Percentiles rank a stretch among this genome's conserved stretches.
Conservation (phyloP, 2,888 invertebrate genomes). For the Eupithecia vulgata region DNA sequence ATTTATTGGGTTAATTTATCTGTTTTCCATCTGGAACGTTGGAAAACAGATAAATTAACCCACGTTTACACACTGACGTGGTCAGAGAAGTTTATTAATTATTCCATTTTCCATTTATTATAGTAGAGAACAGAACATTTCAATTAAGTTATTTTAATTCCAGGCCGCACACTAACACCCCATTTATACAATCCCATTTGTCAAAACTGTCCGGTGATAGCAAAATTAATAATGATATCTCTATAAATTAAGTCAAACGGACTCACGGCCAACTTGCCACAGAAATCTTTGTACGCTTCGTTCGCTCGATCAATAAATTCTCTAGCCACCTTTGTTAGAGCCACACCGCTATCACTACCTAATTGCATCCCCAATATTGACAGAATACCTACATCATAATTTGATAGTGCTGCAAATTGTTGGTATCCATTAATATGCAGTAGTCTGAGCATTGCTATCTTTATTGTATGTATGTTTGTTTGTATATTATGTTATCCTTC, state of each 20-base stretch:
- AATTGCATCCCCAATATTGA: slow-evolving; percentile 33
- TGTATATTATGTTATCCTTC: neutral
- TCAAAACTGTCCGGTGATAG: slow-evolving; percentile 1
- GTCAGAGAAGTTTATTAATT: too few species aligned
- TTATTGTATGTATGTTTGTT: neutral
- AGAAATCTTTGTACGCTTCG: neutral
- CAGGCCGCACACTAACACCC: neutral
- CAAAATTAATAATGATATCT: neutral
- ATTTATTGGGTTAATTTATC: too few species aligned
- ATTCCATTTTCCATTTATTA: neutral
- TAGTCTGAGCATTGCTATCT: neutral
- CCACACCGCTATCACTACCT: slow-evolving; percentile 16
- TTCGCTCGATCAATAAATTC: slow-evolving; percentile 3
- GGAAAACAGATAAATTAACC: too few species aligned
- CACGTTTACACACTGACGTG: neutral
- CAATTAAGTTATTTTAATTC: neutral
- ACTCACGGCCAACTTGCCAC: neutral
- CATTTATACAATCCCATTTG: neutral
- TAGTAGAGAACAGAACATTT: neutral
- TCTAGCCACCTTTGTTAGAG: neutral
- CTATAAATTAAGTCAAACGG: neutral
- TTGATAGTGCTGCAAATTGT: slow-evolving; percentile 47
- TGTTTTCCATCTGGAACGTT: too few species aligned
- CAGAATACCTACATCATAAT: slow-evolving; percentile 38
- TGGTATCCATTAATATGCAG: slow-evolving; percentile 23